Evolutionary conservation across 2,888 invertebrate genomes (phyloP).

Genomic region (Carpatolechia fugitivella): DNA sequence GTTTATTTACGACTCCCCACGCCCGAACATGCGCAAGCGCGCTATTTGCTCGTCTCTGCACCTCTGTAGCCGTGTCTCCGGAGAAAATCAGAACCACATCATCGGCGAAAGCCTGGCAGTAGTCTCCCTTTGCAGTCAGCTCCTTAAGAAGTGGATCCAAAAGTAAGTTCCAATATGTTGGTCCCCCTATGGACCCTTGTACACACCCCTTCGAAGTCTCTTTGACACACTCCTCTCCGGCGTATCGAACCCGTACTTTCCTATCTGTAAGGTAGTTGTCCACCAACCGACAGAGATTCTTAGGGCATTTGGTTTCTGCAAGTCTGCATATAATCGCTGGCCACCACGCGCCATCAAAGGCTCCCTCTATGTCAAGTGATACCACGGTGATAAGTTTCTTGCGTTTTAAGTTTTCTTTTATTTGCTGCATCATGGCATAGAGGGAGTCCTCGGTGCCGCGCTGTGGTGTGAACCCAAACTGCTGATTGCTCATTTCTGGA

Average conservation of each 20-base stretch:
- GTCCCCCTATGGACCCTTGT: too few relatives aligned
- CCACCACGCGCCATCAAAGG: constrained; percentile 17
- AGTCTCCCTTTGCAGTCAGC: too few relatives aligned
- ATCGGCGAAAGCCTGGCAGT: too few relatives aligned
- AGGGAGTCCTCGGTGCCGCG: constrained; percentile 3
- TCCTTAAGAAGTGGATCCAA: too few relatives aligned
- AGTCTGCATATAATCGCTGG: constrained; percentile 15
- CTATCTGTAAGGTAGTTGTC: constrained; percentile 7
- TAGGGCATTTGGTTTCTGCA: constrained; percentile 13
- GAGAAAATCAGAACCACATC: too few relatives aligned
- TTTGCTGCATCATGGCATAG: constrained; percentile 7
- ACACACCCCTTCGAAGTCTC: not conserved
- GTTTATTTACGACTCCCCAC: too few relatives aligned
- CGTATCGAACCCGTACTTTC: not conserved
- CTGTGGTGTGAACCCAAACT: not conserved
- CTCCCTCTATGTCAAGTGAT: not conserved
- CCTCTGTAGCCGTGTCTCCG: too few relatives aligned
- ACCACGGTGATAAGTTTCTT: not conserved
- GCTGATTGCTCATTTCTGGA: not conserved
- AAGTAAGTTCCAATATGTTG: too few relatives aligned
- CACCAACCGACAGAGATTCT: constrained; percentile 10
- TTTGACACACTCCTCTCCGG: not conserved
- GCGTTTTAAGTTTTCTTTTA: not conserved
- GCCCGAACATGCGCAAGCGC: too few relatives aligned
- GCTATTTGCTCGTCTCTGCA: too few relatives aligned